Base-by-base conservation (phyloP, 2,888 invertebrate genomes). In the Drosophila neoperkinsi region DNA sequence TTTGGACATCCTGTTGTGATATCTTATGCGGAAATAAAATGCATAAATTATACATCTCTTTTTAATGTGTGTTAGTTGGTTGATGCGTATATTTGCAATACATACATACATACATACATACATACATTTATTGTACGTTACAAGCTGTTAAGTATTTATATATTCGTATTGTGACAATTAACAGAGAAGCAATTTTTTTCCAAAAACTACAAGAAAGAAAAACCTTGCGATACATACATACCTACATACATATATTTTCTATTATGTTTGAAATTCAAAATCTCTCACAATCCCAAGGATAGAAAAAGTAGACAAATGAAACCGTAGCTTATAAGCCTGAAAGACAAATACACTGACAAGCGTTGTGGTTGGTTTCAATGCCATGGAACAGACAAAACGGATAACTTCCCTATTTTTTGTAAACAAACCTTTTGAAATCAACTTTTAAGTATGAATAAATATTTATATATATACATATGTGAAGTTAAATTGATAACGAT, bases 161-260 rank as follows among this genome's bases (percentile, higher is more conserved):
- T 84, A 85, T 88, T 84, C 70, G 71, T 72, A 85, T 82, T 85
- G 85, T 85, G 88, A 88, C 80, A 88, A 89, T 89, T 87, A 84
- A 76, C 66, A 68, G 58, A 88, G 41, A 85, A 85, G 85, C 90
- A 85, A 85, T 85, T 71, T 85, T 78, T 78, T 82, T 58, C 57
- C 57, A 53, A 67, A 57, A 65, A 21, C 56, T 62, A 53, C 51
- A 58, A 72, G 46, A 69, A 58, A 72, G 46, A 69, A 34, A 53
- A 25, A 34, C 41, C 41, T 58, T 59, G 28, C 38, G 34, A 69
- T 53, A 66, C 18, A 62, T 28, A 56, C 31, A 69, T 52, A 66
- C 18, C 55, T 33, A 56, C 31, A 53, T 55, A 55, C 30, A 31
- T 62, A 52, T 49, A 64, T 87, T 74, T 74, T 71, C 43, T 71